phyloP scores from a whole-genome alignment of 2,888 invertebrate species.

The Chrysodeixis includens region DNA sequence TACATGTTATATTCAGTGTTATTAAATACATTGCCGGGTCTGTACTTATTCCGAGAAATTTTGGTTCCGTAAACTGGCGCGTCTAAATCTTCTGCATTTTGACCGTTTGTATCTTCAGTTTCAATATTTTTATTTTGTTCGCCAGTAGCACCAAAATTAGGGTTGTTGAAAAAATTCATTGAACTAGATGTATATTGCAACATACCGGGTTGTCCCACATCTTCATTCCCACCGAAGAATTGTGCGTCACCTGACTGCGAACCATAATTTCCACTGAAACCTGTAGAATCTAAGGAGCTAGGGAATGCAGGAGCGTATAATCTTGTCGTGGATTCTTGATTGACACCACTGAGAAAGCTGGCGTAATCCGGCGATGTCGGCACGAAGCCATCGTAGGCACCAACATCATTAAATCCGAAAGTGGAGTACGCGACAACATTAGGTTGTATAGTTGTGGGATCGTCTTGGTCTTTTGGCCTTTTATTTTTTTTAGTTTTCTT shows the following conservation, averaged over 20 bases:
- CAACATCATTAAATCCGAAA: conserved; percentile 85
- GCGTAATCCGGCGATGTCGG: conserved; percentile 83
- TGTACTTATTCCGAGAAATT: conserved; percentile 73
- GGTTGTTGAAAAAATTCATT: conserved; percentile 69
- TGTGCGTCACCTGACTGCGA: conserved; percentile 67
- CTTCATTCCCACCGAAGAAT: conserved; percentile 62
- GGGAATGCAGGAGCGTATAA: conserved; percentile 83
- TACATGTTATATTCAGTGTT: conserved; percentile 69
- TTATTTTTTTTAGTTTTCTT: conserved; percentile 77
- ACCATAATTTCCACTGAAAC: conserved; percentile 69
- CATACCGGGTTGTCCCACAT: conserved; percentile 70
- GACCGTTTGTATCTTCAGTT: conserved; percentile 60
- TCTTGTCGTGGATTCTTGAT: conserved; percentile 76
- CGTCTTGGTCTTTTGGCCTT: conserved; percentile 73
- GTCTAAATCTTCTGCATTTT: conserved; percentile 65
- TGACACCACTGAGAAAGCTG: conserved; percentile 69
- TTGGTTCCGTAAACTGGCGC: conserved; percentile 81
- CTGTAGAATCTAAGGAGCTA: conserved; percentile 75
- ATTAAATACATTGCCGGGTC: conserved; percentile 65
- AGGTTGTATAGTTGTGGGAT: conserved; percentile 77
- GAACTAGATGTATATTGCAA: conserved; percentile 72
- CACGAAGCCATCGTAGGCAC: conserved; percentile 80
- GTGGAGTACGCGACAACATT: conserved; percentile 84
- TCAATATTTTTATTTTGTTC: conserved; percentile 66
- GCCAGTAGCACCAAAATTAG: conserved; percentile 65